Evolutionary conservation across 1,140 invertebrate species (phyloP).

Genomic region (Drosophila persimilis): DNA sequence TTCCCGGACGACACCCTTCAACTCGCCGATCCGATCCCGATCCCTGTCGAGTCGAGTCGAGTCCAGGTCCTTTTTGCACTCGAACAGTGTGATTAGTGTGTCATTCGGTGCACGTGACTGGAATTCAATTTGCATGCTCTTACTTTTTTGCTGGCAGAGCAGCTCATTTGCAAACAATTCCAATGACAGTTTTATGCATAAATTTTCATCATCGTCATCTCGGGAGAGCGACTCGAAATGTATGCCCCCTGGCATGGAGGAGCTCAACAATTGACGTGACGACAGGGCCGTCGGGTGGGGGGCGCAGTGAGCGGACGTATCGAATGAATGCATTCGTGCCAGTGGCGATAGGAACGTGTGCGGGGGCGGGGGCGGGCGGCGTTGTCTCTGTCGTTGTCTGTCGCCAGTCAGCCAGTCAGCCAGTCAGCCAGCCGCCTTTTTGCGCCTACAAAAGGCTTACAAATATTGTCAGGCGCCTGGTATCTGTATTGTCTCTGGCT

Average conservation of each 20-base stretch:
- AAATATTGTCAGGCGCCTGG: constrained; percentile 37
- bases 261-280: constrained; percentile 13
- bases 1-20: background rate
- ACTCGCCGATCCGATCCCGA: background rate
- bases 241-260: constrained; percentile 18
- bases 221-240: constrained; percentile 14
- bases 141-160: constrained; percentile 27
- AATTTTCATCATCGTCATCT: constrained; percentile 27
- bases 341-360: constrained; percentile 15
- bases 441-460: constrained; percentile 49
- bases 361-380: background rate
- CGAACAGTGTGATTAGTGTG: constrained; percentile 62
- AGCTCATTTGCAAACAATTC: constrained; percentile 62
- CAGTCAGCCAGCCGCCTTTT: too few species aligned
- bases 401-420: too few species aligned
- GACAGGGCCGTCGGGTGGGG: background rate
- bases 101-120: constrained; percentile 66
- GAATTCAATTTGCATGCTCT: constrained; percentile 57
- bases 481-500: constrained; percentile 43
- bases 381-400: too few species aligned
- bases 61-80: constrained; percentile 11
- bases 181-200: constrained; percentile 61
- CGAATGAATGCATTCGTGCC: constrained; percentile 19
- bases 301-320: background rate
- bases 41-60: background rate